phyloP scores from a whole-genome alignment of 2,113 vertebrate species.

The Physeter macrocephalus region DNA sequence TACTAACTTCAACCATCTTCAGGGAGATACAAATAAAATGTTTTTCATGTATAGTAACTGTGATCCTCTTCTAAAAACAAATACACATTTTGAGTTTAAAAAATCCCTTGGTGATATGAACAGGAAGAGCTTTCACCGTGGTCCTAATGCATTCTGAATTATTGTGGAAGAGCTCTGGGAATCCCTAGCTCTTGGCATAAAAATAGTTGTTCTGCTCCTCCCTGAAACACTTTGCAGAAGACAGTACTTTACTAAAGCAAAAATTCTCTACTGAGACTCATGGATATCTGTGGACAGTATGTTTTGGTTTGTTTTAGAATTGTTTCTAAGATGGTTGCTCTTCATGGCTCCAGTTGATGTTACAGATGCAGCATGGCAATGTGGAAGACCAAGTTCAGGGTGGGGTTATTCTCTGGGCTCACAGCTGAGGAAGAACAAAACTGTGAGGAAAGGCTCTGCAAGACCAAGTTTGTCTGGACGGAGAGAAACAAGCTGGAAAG shows the following conservation, averaged over 20 bases:
- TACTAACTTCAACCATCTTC: constrained; percentile 23
- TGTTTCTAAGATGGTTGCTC: not conserved
- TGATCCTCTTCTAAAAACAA: constrained; percentile 65
- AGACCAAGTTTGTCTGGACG: not conserved
- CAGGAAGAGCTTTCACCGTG: not conserved
- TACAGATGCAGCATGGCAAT: too few relatives aligned
- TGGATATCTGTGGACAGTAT: not conserved
- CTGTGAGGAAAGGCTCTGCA: not conserved
- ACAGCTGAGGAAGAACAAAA: not conserved
- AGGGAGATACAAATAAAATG: constrained; percentile 48
- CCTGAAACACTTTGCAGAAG: not conserved
- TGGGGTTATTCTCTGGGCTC: not conserved
- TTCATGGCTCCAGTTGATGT: not conserved
- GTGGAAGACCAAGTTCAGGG: not conserved
- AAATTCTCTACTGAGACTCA: not conserved
- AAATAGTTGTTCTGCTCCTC: not conserved
- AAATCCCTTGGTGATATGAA: not conserved
- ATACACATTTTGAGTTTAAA: constrained; percentile 43
- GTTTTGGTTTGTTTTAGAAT: not conserved
- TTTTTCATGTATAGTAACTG: constrained; percentile 47
- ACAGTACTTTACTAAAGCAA: not conserved
- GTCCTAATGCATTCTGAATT: constrained; percentile 34
- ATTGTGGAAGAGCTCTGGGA: not conserved
- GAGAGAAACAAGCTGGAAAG: not conserved
- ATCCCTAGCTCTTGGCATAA: not conserved